These are phyloP conservation scores for Mareca strepera DNA, from an alignment of 2,797 vertebrate species.

Conservation along the genomic window DNA sequence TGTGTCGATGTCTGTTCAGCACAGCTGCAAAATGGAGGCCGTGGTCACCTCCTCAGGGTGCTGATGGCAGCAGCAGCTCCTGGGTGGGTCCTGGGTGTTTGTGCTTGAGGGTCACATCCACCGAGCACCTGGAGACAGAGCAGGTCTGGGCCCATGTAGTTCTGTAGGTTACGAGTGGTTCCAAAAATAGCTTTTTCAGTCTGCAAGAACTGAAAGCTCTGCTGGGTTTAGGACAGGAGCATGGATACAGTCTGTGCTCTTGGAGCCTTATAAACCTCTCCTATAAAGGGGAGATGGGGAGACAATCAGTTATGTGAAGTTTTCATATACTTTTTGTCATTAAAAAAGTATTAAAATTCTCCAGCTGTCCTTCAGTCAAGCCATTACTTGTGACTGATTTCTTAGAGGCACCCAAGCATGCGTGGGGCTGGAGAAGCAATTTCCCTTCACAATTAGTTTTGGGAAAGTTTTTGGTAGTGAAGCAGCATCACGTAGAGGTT, in stretches of 20 bases:
- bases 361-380: not conserved
- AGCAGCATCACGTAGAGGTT: not conserved
- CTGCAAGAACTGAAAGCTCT: not conserved
- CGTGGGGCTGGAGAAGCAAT: not conserved
- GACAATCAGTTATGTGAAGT: not conserved
- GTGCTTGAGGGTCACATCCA: accelerated
- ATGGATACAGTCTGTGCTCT: not conserved
- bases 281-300: not conserved
- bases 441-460: not conserved
- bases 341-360: not conserved
- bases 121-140: too few species aligned
- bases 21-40: not conserved
- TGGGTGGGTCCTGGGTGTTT: not conserved
- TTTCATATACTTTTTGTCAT: not conserved
- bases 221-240: not conserved
- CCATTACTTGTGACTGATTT: not conserved
- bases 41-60: not conserved
- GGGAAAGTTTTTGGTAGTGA: not conserved
- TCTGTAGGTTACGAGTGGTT: not conserved
- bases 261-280: not conserved
- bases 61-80: accelerated
- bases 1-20: not conserved
- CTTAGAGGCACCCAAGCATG: not conserved
- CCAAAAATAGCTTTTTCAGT: not conserved
- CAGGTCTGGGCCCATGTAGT: not conserved